Conservation (phyloP, 2,888 invertebrate species). For the Caenorhabditis doughertyi region DNA sequence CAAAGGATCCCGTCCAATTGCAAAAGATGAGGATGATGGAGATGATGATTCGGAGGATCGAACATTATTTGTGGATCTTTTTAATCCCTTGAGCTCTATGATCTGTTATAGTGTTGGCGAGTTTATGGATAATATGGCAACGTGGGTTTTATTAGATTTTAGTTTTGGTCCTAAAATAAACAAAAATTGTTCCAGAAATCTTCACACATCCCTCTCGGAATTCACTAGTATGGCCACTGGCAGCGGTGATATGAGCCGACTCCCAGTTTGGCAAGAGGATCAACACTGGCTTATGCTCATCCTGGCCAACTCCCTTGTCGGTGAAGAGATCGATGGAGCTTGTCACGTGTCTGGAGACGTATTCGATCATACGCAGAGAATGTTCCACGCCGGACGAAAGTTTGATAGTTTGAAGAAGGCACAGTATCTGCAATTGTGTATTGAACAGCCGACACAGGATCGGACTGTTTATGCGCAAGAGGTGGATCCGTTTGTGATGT, state of each 20-base stretch:
- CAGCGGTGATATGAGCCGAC: conserved; percentile 82
- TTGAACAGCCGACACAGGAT: conserved; percentile 65
- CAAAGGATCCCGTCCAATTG: conserved; percentile 87
- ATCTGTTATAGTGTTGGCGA: conserved; percentile 67
- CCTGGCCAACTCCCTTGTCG: conserved; percentile 77
- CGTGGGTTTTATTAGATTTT: conserved; percentile 58
- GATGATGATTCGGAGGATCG: conserved; percentile 87
- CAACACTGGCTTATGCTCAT: conserved; percentile 93
- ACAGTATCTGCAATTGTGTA: conserved; percentile 62
- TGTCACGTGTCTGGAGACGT: conserved; percentile 71
- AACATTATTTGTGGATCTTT: conserved; percentile 83
- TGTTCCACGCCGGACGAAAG: conserved; percentile 41
- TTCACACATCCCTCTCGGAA: conserved; percentile 55
- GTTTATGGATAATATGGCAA: conserved; percentile 68
- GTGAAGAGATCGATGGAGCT: conserved; percentile 71
- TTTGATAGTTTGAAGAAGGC: conserved; percentile 58
- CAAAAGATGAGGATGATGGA: conserved; percentile 85
- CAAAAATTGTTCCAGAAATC: conserved; percentile 51
- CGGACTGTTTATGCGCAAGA: conserved; percentile 35
- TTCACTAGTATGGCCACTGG: conserved; percentile 67
- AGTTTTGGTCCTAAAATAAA: not conserved
- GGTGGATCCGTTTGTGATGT: conserved; percentile 73
- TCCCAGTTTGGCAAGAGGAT: conserved; percentile 90
- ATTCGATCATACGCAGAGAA: conserved; percentile 56
- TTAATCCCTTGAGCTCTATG: conserved; percentile 83